Conservation (phyloP, 1,140 invertebrate genomes). For the Drosophila rufa region DNA sequence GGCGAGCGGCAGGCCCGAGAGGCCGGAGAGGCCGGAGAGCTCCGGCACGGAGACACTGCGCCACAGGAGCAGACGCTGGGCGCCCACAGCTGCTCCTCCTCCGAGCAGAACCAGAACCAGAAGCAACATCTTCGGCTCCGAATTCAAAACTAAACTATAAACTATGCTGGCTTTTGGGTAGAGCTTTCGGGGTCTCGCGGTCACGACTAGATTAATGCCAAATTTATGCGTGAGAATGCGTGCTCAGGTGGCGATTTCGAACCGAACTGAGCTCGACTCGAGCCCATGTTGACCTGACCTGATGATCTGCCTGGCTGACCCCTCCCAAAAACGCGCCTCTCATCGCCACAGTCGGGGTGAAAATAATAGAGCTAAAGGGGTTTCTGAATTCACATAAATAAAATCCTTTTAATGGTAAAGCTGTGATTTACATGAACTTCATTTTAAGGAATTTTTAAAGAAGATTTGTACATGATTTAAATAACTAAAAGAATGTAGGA, state of each 20-base stretch:
- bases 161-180: neutral
- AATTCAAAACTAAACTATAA: neutral
- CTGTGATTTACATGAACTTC: too few species aligned
- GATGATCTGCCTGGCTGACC: conserved; percentile 22
- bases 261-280: conserved; percentile 5
- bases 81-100: neutral
- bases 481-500: too few species aligned
- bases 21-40: conserved; percentile 24
- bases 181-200: conserved; percentile 1
- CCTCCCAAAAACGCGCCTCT: conserved; percentile 20
- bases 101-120: conserved; percentile 8
- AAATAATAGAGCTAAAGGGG: neutral
- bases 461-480: too few species aligned
- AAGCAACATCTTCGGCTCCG: conserved; percentile 25
- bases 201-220: conserved; percentile 53
- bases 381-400: too few species aligned
- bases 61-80: conserved; percentile 38
- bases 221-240: conserved; percentile 68
- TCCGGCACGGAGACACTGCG: conserved; percentile 66
- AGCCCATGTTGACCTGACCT: conserved; percentile 9
- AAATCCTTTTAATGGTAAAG: too few species aligned
- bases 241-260: conserved; percentile 26
- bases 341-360: conserved; percentile 1
- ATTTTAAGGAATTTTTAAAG: too few species aligned
- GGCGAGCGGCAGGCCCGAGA: conserved; percentile 39